These are phyloP conservation scores for Sminthurides bifidus DNA, from an alignment of 1,140 invertebrate species.

Conservation along the genomic window DNA sequence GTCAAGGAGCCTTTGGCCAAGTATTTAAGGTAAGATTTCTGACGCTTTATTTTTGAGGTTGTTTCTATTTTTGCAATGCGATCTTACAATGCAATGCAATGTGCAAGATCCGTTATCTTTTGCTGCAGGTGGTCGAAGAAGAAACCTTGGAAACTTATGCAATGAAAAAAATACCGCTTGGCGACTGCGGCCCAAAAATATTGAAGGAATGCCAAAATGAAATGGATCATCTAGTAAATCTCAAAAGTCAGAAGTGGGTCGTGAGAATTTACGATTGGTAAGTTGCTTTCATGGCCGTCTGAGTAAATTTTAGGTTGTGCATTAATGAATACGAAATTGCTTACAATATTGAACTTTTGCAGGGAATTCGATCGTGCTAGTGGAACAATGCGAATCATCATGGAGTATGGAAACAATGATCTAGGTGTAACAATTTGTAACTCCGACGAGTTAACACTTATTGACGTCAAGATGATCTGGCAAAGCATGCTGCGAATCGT, in stretches of 20 bases:
- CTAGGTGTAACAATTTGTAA: constrained; percentile 60
- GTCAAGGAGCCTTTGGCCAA: constrained; percentile 49
- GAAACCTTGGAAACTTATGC: constrained; percentile 38
- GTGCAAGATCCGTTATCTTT: background rate
- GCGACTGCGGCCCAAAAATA: constrained; percentile 52
- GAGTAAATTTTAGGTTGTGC: constrained; percentile 32
- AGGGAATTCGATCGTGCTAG: constrained; percentile 41
- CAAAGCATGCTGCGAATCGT: constrained; percentile 86
- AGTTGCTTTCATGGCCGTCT: constrained; percentile 44
- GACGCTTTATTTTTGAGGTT: too few relatives aligned
- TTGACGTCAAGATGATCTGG: constrained; percentile 77
- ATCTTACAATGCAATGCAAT: too few relatives aligned
- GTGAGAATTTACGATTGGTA: constrained; percentile 81
- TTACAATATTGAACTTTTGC: too few relatives aligned
- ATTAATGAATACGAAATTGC: constrained; percentile 38
- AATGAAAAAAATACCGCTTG: constrained; percentile 56
- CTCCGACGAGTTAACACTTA: constrained; percentile 47
- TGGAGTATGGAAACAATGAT: constrained; percentile 89
- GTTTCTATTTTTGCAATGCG: too few relatives aligned
- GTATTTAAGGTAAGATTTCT: constrained; percentile 45
- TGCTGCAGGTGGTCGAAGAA: constrained; percentile 38
- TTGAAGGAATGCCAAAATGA: constrained; percentile 79
- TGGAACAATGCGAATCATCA: constrained; percentile 59
- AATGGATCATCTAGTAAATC: constrained; percentile 65
- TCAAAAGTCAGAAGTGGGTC: constrained; percentile 70